phyloP scores from a whole-genome alignment of 2,113 vertebrate species.

The western clawed frog (Xenopus tropicalis) region DNA sequence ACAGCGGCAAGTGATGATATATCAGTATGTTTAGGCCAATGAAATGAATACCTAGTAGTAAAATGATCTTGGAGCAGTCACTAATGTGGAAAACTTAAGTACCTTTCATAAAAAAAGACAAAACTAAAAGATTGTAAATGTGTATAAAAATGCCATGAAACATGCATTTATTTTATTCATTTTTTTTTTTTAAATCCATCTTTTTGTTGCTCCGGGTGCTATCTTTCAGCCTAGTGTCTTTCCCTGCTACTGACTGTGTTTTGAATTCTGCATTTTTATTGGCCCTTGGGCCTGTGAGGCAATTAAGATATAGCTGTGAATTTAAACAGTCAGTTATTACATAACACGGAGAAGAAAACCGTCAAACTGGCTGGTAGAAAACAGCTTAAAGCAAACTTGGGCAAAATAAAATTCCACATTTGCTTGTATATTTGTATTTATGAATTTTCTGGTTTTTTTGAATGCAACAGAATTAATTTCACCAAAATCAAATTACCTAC shows the following conservation, averaged over 20 bases:
- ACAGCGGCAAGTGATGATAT: conserved; percentile 61
- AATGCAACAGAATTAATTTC: too few species aligned
- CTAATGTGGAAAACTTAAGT: neutral
- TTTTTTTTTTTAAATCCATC: neutral
- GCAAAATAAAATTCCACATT: too few species aligned
- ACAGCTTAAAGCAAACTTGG: too few species aligned
- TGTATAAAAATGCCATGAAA: neutral
- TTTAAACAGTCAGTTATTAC: neutral
- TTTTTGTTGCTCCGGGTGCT: too few species aligned
- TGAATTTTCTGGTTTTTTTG: too few species aligned
- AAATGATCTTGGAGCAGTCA: neutral
- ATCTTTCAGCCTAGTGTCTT: too few species aligned
- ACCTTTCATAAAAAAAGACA: conserved; percentile 1
- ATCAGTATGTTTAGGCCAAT: conserved; percentile 57
- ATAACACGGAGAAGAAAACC: neutral
- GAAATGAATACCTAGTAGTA: conserved; percentile 42
- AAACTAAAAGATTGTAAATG: neutral
- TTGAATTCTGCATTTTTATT: too few species aligned
- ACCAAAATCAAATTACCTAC: too few species aligned
- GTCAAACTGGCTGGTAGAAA: neutral
- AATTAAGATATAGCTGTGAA: too few species aligned
- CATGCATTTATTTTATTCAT: neutral
- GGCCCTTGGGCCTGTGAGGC: too few species aligned
- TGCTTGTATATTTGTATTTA: too few species aligned
- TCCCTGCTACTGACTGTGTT: too few species aligned